Base-by-base conservation (phyloP, 2,888 invertebrate species). In the Cerceris ruficornis region DNA sequence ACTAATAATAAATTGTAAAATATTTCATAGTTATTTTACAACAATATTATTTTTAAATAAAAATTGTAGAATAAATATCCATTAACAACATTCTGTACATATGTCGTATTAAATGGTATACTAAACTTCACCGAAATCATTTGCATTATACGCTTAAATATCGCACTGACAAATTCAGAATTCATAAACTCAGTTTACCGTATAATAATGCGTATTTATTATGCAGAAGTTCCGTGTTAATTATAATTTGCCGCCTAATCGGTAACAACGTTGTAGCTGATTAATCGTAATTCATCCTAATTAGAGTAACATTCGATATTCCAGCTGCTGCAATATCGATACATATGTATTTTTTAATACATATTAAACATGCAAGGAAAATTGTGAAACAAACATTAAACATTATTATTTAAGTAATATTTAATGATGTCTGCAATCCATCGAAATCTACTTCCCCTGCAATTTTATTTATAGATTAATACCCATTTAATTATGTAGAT, bases 141-240 rank as follows among this genome's bases (percentile, higher is more conserved):
- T 17, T 17, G 0, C 17, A 17, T 17, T 55, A 55, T n/a, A 11
- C 52, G 52, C 9, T 11, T 50, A 50, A 7, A 17, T 11, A 55
- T 17, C 8, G 15, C 15, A 55, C 7, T 17, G 17, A 17, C 17
- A 17, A 55, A 55, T 55, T 55, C 6, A 55, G 17, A 6, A 55
- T 55, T 55, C 17, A 55, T 55, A 17, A 55, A 17, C 17, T 17
- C 7, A 9, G 42, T 61, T 61, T 28, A 46, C 4, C 61, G 28
- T 17, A 28, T 61, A 49, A 61, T 49, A 49, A 28, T 39, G 39
- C 50, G 14, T 50, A 39, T 62, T 62, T 50, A 17, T 62, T 62
- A 50, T 50, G 50, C 50, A 50, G 2, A 50, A 50, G 50, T 42
- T 50, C 28, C 28, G 9, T n/a, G 50, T 13, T 14, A 62, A 39